These are phyloP conservation scores for Chascanopsetta lugubris DNA, from an alignment of 2,113 vertebrate species.

Conservation along the genomic window DNA sequence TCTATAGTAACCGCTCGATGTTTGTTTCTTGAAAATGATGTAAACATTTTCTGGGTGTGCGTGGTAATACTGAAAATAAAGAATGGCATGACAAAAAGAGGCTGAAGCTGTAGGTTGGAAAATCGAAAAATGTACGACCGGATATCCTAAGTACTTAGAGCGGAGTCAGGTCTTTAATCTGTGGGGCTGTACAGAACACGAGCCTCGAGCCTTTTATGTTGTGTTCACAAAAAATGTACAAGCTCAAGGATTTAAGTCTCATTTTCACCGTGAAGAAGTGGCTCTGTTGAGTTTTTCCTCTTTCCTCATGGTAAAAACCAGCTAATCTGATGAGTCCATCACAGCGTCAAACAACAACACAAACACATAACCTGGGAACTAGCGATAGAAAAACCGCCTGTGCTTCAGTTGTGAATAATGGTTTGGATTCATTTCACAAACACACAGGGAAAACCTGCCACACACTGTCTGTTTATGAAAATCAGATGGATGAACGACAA, in stretches of 20 bases:
- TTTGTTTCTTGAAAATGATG: not conserved
- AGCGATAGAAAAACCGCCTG: no score
- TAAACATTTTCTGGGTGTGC: not conserved
- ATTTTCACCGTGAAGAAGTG: conserved; percentile 7
- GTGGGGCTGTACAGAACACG: conserved; percentile 29
- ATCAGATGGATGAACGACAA: no score
- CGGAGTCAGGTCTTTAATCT: conserved; percentile 43
- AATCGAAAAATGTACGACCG: not conserved
- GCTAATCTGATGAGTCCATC: no score
- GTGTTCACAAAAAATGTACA: conserved; percentile 6
- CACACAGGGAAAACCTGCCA: no score
- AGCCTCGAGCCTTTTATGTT: conserved; percentile 5
- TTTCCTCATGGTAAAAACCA: not conserved
- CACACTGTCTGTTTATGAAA: no score
- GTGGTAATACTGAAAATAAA: not conserved
- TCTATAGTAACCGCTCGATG: not conserved
- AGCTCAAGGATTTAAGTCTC: conserved; percentile 23
- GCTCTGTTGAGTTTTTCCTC: not conserved
- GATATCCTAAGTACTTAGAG: conserved; percentile 1
- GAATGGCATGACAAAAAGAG: not conserved
- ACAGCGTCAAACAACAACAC: no score
- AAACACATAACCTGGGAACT: no score
- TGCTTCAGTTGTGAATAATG: no score
- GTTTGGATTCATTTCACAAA: no score
- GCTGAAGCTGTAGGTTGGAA: not conserved